Evolutionary conservation across 2,113 vertebrate genomes (phyloP).

Genomic region (Australoheros scitulus): DNA sequence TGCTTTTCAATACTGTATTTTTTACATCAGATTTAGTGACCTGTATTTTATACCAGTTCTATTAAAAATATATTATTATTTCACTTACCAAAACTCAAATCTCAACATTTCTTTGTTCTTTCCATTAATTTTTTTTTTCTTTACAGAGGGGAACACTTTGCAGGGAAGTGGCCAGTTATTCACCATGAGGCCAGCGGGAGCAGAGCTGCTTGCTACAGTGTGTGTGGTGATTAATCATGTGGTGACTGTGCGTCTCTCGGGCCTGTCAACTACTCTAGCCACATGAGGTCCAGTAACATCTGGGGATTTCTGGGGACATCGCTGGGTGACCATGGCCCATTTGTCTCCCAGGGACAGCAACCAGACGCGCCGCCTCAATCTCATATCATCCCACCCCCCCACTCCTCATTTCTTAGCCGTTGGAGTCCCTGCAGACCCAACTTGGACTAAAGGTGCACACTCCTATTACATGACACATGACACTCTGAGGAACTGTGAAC

Average conservation of each 20-base stretch:
- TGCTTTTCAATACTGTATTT: neutral
- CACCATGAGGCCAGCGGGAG: conserved; percentile 35
- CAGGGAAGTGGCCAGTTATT: conserved; percentile 25
- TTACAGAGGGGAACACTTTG: conserved; percentile 19
- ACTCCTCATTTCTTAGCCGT: neutral
- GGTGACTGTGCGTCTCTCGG: conserved; percentile 69
- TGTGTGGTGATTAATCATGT: conserved; percentile 79
- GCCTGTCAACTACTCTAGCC: conserved; percentile 66
- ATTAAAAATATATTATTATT: neutral
- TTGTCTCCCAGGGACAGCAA: conserved; percentile 68
- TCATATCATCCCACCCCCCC: conserved; percentile 9
- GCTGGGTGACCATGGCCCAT: conserved; percentile 49
- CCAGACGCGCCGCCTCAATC: conserved; percentile 65
- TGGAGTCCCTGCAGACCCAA: conserved; percentile 57
- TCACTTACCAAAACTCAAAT: neutral
- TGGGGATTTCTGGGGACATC: conserved; percentile 66
- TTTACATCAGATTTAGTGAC: neutral
- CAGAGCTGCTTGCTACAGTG: conserved; percentile 34
- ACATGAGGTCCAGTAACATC: conserved; percentile 71
- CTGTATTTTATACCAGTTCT: neutral
- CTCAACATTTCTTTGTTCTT: neutral
- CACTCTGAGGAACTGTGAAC: conserved; percentile 66
- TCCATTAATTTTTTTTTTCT: conserved; percentile 6
- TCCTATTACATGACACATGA: conserved; percentile 70
- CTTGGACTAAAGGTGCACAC: conserved; percentile 56